Evolutionary conservation across 1,140 invertebrate genomes (phyloP), one percentile per base, ranked within the genome.

Genomic region (Micrasema minimum): DNA sequence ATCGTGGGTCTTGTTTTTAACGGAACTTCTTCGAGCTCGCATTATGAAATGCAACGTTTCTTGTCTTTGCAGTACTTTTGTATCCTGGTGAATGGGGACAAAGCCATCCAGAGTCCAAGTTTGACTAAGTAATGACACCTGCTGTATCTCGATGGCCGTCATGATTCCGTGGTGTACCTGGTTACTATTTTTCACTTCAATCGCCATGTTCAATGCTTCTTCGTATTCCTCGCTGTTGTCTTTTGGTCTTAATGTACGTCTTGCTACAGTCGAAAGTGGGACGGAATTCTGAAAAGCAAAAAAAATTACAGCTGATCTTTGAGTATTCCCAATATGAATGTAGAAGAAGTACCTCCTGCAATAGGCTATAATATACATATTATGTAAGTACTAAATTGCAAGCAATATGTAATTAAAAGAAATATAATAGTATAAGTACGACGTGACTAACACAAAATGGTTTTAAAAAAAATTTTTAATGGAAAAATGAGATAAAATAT

Each of bases 131-230:
- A 85, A 59, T 0, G 82, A 81, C 0, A 79, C 78, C 67, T 85
- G 82, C 53, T 84, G 69, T 5, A 83, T 65, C 72, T 83, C 79
- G 20, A 83, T 45, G 7, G 68, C 55, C 4, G 82, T 69, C 12
- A 78, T 74, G 3, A 80, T 78, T 7, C 79, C 77, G 50, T 80
- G 82, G 57, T 81, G 80, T 20, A 69, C 18, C 59, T 78, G 77
- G 61, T 79, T 80, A 11, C 82, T 77, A 74, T 85, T 84, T 75
- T 83, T 83, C 4, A 84, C 73, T 76, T 84, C 82, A 7, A 83
- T 75, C 0, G 81, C 77, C 43, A 85, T 66, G 26, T 78, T 77
- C 71, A 83, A 77, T 55, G 78, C 81, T 73, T 85, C 83, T 31
- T 76, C 59, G 20, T 69, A 71, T 23, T 79, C 76, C 10, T 76